Percentiles rank a stretch among this genome's conserved stretches.
Evolutionary conservation across 2,797 vertebrate genomes (phyloP).

Genomic region (Catharus ustulatus): DNA sequence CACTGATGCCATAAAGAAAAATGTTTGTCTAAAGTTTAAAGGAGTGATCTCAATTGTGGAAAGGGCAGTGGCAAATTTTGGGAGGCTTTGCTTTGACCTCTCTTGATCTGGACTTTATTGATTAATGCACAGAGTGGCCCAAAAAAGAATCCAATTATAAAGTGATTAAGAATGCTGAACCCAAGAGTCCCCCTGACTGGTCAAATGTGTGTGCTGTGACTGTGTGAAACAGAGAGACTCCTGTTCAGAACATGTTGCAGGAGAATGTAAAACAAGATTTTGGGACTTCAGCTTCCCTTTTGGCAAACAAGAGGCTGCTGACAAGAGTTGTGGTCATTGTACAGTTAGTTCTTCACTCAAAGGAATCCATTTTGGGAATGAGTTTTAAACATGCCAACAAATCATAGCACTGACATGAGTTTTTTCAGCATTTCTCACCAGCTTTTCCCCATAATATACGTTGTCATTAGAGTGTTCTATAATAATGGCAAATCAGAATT

Average conservation of each 20-base stretch:
- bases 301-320: background rate
- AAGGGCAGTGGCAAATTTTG: constrained; percentile 40
- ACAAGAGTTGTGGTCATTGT: background rate
- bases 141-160: constrained; percentile 45
- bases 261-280: background rate
- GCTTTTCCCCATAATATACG: background rate
- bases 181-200: background rate
- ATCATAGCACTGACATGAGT: rapidly evolving
- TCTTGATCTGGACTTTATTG: constrained; percentile 41
- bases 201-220: background rate
- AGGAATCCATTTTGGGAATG: background rate
- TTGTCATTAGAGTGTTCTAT: background rate
- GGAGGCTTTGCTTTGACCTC: constrained; percentile 34
- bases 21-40: constrained; percentile 28
- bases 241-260: rapidly evolving
- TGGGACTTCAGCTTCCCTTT: background rate
- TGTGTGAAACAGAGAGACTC: background rate
- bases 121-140: constrained; percentile 1
- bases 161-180: constrained; percentile 25
- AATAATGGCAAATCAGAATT: background rate
- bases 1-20: constrained; percentile 26
- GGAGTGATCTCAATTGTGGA: constrained; percentile 5
- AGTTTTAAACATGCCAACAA: background rate
- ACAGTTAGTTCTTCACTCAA: background rate
- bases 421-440: background rate